Evolutionary conservation across 2,888 invertebrate species (phyloP), one percentile per base, ranked within the genome.

Genomic region (Aporophyla nigra): DNA sequence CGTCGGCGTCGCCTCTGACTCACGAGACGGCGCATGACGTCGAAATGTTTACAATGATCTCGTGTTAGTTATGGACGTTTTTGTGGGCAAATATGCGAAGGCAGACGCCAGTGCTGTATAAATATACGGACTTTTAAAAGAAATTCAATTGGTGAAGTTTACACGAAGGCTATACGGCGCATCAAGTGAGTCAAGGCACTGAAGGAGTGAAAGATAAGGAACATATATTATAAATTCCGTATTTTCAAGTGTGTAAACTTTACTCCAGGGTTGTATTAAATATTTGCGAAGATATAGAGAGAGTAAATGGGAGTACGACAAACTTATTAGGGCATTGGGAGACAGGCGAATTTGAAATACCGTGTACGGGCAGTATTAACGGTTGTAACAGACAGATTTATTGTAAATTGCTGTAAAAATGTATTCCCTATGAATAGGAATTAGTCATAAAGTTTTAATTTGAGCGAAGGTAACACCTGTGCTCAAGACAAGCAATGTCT

Each of bases 1-100:
- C 78, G 84, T 78, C 75, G 85, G 85, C 81, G 85, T 83, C 78
- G 86, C 81, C 86, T 78, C 86, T 95, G 94, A 95, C 90, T 94
- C 94, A 94, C 88, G 82, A 83, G 83, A 83, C 85, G 78, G 83
- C 88, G 76, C 75, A 78, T 89, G 89, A 90, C 90, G 92, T 89
- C 74, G 80, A 84, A 87, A 76, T 91, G 90, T 93, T 93, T 88
- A 89, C 87, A 87, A 77, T 68, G 75, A 75, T 83, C 80, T 83
- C 67, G 79, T 81, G 80, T 86, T 80, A 72, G 81, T 73, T 87
- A 78, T 80, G 67, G 74, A 72, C 69, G 65, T 82, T 87, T 80
- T 78, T 69, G 70, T 71, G 53, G 66, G 76, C 75, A 81, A 80
- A 82, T 72, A 79, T 73, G 63, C 62, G 71, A 74, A 70, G 58